These are phyloP conservation scores for Lepisosteus oculatus DNA, from an alignment of 2,113 vertebrate species.

Conservation along the genomic window DNA sequence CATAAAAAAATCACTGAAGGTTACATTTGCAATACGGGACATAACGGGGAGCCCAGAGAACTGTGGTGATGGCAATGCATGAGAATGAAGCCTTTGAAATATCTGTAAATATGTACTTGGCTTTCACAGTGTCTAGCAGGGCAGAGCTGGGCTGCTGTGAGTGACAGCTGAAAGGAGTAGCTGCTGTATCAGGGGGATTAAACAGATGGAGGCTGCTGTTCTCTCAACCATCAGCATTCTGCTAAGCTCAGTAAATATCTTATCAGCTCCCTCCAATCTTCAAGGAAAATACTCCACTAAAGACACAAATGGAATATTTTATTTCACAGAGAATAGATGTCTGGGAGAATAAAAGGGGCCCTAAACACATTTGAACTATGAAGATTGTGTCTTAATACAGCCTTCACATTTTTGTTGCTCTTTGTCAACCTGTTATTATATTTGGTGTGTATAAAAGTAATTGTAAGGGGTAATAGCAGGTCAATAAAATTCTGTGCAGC, in stretches of 20 bases:
- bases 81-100: slow-evolving; percentile 9
- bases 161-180: slow-evolving; percentile 44
- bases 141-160: slow-evolving; percentile 25
- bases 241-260: slow-evolving; percentile 26
- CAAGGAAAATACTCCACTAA: slow-evolving; percentile 10
- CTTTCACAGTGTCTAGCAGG: slow-evolving; percentile 11
- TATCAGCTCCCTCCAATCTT: slow-evolving; percentile 19
- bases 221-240: slow-evolving; percentile 29
- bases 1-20: not conserved
- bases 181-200: slow-evolving; percentile 33
- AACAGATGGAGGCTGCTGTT: slow-evolving; percentile 40
- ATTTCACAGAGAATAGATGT: slow-evolving; percentile 2
- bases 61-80: not conserved
- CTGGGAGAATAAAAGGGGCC: not conserved
- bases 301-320: slow-evolving; percentile 12
- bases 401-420: not conserved
- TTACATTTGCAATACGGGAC: slow-evolving; percentile 1
- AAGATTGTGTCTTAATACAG: slow-evolving; percentile 2
- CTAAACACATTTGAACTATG: slow-evolving; percentile 1
- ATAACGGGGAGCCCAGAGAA: not conserved
- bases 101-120: slow-evolving; percentile 11
- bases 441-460: not conserved
- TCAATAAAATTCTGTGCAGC: not conserved
- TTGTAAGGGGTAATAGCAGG: not conserved
- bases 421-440: not conserved